A percentile compares a stretch with the other conserved stretches of the same genome.
These are phyloP conservation scores for Drosophila monieri DNA, from an alignment of 2,888 invertebrate species.

Conservation along the genomic window DNA sequence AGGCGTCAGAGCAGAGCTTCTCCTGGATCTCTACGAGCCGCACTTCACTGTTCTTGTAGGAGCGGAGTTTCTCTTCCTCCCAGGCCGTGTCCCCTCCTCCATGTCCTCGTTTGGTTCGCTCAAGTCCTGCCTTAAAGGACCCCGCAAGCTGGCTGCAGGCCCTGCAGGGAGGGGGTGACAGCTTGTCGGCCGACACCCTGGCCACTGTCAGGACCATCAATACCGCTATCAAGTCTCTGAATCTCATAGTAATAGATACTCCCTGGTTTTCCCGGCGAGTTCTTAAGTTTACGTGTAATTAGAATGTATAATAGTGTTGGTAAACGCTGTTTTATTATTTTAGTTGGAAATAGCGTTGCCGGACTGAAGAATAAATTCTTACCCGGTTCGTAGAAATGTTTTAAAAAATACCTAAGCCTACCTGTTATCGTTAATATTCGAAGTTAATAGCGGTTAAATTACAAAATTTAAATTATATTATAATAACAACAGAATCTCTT, in stretches of 20 bases:
- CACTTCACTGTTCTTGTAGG: conserved; percentile 94
- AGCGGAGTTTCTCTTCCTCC: conserved; percentile 94
- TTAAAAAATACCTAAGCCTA: too few relatives aligned
- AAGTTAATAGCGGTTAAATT: too few relatives aligned
- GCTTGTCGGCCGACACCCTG: conserved; percentile 19
- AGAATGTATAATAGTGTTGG: not conserved
- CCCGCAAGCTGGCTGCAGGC: conserved; percentile 90
- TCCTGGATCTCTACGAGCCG: conserved; percentile 96
- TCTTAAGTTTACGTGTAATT: conserved; percentile 33
- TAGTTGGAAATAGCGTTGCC: too few relatives aligned
- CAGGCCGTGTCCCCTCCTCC: conserved; percentile 97
- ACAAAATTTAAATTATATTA: too few relatives aligned
- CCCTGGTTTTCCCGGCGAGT: conserved; percentile 9
- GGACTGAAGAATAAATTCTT: too few relatives aligned
- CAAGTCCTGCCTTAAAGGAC: conserved; percentile 91
- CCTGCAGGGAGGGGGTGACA: conserved; percentile 36
- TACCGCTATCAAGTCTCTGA: not conserved
- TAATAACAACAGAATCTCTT: too few relatives aligned
- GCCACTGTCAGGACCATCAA: conserved; percentile 1
- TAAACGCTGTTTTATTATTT: not conserved
- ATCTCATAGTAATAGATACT: conserved; percentile 6
- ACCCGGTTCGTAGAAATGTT: too few relatives aligned
- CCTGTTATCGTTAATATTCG: too few relatives aligned
- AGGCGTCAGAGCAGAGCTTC: conserved; percentile 90
- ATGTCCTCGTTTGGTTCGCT: conserved; percentile 92